These are phyloP conservation scores for Lycia hirtaria DNA, from an alignment of 2,888 invertebrate species.

Conservation along the genomic window DNA sequence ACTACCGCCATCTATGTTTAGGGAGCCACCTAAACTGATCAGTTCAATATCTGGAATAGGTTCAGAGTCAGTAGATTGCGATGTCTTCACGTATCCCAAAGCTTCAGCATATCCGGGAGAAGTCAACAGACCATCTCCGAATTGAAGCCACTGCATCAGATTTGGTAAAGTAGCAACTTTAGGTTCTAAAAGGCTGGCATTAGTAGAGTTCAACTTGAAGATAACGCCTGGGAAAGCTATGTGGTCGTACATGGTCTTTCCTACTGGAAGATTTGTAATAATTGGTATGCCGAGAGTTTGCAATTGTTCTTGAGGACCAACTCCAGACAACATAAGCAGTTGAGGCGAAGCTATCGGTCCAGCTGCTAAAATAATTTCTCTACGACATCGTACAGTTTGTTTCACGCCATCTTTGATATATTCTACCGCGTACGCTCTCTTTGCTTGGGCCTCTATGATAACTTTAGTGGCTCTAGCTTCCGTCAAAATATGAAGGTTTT, in stretches of 20 bases:
- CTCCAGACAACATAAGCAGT: slow-evolving; percentile 94
- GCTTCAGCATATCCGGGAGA: slow-evolving; percentile 88
- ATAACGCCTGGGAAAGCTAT: slow-evolving; percentile 82
- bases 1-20: slow-evolving; percentile 86
- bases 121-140: slow-evolving; percentile 84
- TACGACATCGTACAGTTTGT: slow-evolving; percentile 86
- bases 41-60: slow-evolving; percentile 88
- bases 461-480: slow-evolving; percentile 74
- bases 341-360: slow-evolving; percentile 96
- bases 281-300: slow-evolving; percentile 85
- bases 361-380: slow-evolving; percentile 93
- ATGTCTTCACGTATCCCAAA: slow-evolving; percentile 87
- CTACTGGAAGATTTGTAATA: slow-evolving; percentile 87
- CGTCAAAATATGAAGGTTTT: slow-evolving; percentile 85
- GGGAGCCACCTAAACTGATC: slow-evolving; percentile 87
- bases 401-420: slow-evolving; percentile 84
- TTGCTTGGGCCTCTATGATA: slow-evolving; percentile 81
- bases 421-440: slow-evolving; percentile 89
- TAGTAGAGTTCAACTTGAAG: slow-evolving; percentile 74
- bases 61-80: slow-evolving; percentile 80
- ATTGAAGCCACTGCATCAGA: slow-evolving; percentile 76
- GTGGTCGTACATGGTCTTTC: slow-evolving; percentile 87
- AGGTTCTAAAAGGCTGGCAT: slow-evolving; percentile 71
- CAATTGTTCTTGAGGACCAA: slow-evolving; percentile 86
- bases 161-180: slow-evolving; percentile 74